A percentile compares a stretch with the other conserved stretches of the same genome.
phyloP scores from a whole-genome alignment of 1,140 invertebrate genomes.

The Bombus turneri region DNA sequence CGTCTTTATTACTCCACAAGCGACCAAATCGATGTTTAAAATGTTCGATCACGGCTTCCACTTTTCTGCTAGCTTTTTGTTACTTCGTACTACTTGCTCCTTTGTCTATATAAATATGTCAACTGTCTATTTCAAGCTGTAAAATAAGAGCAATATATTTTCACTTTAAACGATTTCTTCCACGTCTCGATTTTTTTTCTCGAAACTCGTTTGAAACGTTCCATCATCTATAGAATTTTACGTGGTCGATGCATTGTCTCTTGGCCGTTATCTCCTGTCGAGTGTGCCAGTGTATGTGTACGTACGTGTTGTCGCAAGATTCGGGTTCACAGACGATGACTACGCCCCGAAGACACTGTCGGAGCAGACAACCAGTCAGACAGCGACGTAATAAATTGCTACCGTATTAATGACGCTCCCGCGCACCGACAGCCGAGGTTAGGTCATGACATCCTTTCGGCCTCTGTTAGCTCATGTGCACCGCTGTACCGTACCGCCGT shows the following conservation, averaged over 20 bases:
- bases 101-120: not conserved
- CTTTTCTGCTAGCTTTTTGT: not conserved
- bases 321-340: slow-evolving; percentile 58
- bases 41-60: not conserved
- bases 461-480: slow-evolving; percentile 47
- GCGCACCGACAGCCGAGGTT: slow-evolving; percentile 66
- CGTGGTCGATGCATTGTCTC: slow-evolving; percentile 1
- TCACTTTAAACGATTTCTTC: not conserved
- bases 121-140: not conserved
- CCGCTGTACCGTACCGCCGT: slow-evolving; percentile 41
- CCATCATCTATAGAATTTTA: slow-evolving; percentile 21
- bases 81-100: not conserved
- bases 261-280: slow-evolving; percentile 14
- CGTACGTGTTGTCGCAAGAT: slow-evolving; percentile 41
- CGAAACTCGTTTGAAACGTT: not conserved
- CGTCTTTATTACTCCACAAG: not conserved
- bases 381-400: slow-evolving; percentile 80
- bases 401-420: slow-evolving; percentile 79
- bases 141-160: not conserved
- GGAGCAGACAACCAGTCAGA: slow-evolving; percentile 71
- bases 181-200: not conserved
- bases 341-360: slow-evolving; percentile 69
- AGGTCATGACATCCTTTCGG: slow-evolving; percentile 67
- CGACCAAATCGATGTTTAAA: not conserved
- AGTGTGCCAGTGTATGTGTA: not conserved